Evolutionary conservation across 2,797 vertebrate genomes (phyloP).

Genomic region (Lepilemur ruficaudatus): DNA sequence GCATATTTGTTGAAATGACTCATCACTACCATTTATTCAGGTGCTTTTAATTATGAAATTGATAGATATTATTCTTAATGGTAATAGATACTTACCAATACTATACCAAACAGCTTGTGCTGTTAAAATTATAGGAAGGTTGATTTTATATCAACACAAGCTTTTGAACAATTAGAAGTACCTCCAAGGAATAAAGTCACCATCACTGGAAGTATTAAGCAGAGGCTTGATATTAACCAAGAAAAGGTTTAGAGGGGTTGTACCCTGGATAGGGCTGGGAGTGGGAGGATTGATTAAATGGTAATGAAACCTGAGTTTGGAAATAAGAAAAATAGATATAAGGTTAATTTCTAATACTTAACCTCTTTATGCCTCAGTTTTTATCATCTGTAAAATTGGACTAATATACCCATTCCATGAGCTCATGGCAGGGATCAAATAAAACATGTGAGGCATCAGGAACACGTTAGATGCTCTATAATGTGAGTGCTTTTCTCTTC

Average conservation of each 20-base stretch:
- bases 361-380: neutral
- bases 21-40: neutral
- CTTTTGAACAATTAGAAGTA: neutral
- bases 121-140: constrained; percentile 15
- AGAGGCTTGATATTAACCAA: neutral
- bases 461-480: neutral
- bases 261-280: neutral
- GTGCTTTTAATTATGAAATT: constrained; percentile 39
- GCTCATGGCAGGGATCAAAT: neutral
- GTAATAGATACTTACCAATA: neutral
- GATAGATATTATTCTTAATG: neutral
- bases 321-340: neutral
- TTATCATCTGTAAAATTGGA: neutral
- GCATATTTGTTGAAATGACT: neutral
- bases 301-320: neutral
- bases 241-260: neutral
- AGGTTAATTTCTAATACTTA: neutral
- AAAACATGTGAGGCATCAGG: neutral
- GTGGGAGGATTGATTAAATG: neutral
- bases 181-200: neutral
- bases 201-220: neutral
- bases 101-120: neutral
- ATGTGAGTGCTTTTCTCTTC: neutral
- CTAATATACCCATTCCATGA: neutral
- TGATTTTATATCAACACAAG: neutral